A percentile compares a stretch with the other conserved stretches of the same genome.
Conservation (phyloP, 37 sponge, comb jelly and placozoan genomes). For the Cliona cf. orientalis region DNA sequence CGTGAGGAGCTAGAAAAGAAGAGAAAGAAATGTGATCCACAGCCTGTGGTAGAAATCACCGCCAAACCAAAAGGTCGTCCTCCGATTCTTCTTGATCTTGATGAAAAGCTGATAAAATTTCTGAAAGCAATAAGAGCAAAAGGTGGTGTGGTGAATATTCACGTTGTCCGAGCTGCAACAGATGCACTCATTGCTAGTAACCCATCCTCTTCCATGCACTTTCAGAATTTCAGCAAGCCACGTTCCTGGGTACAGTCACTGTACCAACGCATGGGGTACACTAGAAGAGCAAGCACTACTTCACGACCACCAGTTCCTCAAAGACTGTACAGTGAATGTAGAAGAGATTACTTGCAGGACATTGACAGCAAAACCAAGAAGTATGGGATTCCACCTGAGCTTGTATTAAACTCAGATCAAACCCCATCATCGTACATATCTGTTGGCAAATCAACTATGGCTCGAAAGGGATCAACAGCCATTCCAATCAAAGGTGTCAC, state of each 20-base stretch:
- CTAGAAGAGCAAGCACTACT: slow-evolving; percentile 29
- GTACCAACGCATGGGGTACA: slow-evolving; percentile 48
- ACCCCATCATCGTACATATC: slow-evolving; percentile 54
- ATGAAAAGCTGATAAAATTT: slow-evolving; percentile 51
- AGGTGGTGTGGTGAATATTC: slow-evolving; percentile 59
- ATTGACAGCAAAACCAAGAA: slow-evolving; percentile 30
- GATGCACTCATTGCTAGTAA: slow-evolving; percentile 48
- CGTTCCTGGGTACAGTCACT: slow-evolving; percentile 55
- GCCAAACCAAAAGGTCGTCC: slow-evolving; percentile 25
- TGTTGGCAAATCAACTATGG: slow-evolving; percentile 58
- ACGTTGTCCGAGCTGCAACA: slow-evolving; percentile 56
- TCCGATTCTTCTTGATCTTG: slow-evolving; percentile 52
- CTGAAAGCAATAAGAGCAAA: no score
- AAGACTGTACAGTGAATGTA: slow-evolving; percentile 45
- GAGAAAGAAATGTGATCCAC: slow-evolving; percentile 36
- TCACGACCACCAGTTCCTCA: slow-evolving; percentile 50
- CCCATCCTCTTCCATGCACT: slow-evolving; percentile 9
- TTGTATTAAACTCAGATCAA: slow-evolving; percentile 61
- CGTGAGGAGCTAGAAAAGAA: slow-evolving; percentile 7
- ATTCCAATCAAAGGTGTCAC: slow-evolving; percentile 44
- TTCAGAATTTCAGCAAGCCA: slow-evolving; percentile 30
- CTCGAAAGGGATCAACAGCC: slow-evolving; percentile 4
- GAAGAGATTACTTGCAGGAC: slow-evolving; percentile 14
- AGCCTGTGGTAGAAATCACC: slow-evolving; percentile 32
- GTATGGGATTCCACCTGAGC: slow-evolving; percentile 55